These are phyloP conservation scores for Malaclemys terrapin DNA, from an alignment of 2,113 vertebrate species.

Conservation along the genomic window DNA sequence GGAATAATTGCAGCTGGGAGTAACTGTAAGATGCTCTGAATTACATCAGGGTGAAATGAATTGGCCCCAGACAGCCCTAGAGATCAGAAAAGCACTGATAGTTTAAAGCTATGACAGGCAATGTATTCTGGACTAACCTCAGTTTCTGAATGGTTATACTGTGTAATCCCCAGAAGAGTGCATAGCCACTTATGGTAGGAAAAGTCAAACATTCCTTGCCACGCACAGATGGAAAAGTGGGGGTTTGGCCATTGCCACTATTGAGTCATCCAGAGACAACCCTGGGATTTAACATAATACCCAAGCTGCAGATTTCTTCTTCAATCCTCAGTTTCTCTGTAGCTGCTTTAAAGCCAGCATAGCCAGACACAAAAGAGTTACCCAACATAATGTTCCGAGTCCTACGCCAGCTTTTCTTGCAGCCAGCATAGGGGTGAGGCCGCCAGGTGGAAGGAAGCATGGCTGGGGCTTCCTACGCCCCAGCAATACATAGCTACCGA, in stretches of 20 bases:
- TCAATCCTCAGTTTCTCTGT: background rate
- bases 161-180: background rate
- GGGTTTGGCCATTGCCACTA: background rate
- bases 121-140: background rate
- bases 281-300: background rate
- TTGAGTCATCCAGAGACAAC: background rate
- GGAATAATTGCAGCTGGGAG: background rate
- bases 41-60: background rate
- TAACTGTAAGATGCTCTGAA: background rate
- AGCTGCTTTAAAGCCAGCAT: background rate
- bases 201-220: background rate
- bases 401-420: background rate
- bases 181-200: background rate
- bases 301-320: background rate
- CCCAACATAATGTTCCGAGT: rapidly evolving
- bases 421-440: background rate
- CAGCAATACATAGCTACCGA: background rate
- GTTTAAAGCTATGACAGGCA: background rate
- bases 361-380: background rate
- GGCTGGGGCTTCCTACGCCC: background rate
- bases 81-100: background rate
- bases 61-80: background rate
- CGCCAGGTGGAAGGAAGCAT: too few species aligned
- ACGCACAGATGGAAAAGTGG: constrained; percentile 11
- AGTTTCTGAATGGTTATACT: background rate